phyloP scores from a whole-genome alignment of 1,140 invertebrate species.

The Calephelis virginiensis region DNA sequence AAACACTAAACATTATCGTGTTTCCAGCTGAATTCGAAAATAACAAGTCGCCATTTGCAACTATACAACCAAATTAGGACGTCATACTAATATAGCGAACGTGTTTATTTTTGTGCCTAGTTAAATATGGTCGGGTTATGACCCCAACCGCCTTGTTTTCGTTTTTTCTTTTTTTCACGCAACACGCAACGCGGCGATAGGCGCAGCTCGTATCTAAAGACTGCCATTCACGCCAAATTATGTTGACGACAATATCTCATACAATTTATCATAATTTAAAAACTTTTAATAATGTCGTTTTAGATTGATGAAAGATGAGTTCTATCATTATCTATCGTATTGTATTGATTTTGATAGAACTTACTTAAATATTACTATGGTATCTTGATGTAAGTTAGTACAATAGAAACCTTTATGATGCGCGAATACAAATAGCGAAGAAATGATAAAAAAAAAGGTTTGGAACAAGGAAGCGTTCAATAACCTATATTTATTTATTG shows the following conservation, averaged over 20 bases:
- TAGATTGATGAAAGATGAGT: no score
- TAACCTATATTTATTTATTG: no score
- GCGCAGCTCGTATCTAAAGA: constrained; percentile 35
- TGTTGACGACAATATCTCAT: neutral
- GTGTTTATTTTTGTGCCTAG: constrained; percentile 45
- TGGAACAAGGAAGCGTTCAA: no score
- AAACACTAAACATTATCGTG: constrained; percentile 47
- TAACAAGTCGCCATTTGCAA: constrained; percentile 46
- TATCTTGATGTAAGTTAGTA: no score
- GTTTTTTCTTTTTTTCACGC: constrained; percentile 56
- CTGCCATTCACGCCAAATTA: constrained; percentile 23
- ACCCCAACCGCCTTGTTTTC: constrained; percentile 62
- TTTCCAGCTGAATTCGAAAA: constrained; percentile 38
- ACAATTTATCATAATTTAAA: no score
- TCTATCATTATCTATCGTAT: no score
- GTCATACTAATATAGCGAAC: constrained; percentile 24
- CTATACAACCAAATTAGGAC: constrained; percentile 30
- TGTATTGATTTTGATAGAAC: no score
- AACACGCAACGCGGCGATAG: constrained; percentile 45
- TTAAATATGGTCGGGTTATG: constrained; percentile 46
- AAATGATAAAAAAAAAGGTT: no score
- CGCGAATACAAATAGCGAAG: no score
- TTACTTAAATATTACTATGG: no score
- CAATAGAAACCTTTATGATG: no score
- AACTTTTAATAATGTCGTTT: no score